A percentile compares a stretch with the other conserved stretches of the same genome.
Evolutionary conservation across 53 echinoderm and acorn worm species (phyloP).

Genomic region (Hippasteria phrygiana): DNA sequence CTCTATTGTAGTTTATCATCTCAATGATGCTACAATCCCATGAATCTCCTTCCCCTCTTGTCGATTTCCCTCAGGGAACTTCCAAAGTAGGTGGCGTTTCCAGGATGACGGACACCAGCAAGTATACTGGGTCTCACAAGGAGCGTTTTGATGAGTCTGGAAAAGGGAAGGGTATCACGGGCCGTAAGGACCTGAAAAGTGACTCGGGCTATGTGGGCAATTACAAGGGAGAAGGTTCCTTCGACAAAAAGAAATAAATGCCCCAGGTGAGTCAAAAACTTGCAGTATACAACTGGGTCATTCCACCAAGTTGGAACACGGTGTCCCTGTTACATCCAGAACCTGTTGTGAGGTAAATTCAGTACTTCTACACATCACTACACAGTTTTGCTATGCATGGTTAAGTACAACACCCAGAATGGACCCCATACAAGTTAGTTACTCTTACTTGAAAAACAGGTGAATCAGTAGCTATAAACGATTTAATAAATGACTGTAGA

Average conservation of each 20-base stretch:
- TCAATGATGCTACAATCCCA: background rate
- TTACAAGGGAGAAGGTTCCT: slow-evolving; percentile 77
- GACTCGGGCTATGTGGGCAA: slow-evolving; percentile 77
- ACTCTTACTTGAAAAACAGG: too few species aligned
- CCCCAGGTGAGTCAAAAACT: background rate
- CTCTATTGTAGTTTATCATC: too few species aligned
- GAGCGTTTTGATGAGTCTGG: slow-evolving; percentile 85
- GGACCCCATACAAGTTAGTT: too few species aligned
- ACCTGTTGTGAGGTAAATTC: too few species aligned
- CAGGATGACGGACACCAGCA: slow-evolving; percentile 78
- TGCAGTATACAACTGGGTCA: too few species aligned
- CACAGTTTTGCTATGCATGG: too few species aligned
- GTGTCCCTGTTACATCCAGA: too few species aligned
- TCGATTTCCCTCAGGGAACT: slow-evolving; percentile 45
- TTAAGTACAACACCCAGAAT: too few species aligned
- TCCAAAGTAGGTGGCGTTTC: slow-evolving; percentile 71
- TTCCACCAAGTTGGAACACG: too few species aligned
- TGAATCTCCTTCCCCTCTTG: background rate
- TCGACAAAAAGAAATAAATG: slow-evolving; percentile 65
- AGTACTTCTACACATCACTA: too few species aligned
- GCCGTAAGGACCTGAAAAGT: slow-evolving; percentile 72
- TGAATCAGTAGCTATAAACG: too few species aligned
- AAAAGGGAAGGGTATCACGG: slow-evolving; percentile 81
- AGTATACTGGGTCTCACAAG: slow-evolving; percentile 91
- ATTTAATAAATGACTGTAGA: background rate